Base-by-base conservation (phyloP, 1,140 invertebrate genomes). In the Dendrolimus kikuchii region DNA sequence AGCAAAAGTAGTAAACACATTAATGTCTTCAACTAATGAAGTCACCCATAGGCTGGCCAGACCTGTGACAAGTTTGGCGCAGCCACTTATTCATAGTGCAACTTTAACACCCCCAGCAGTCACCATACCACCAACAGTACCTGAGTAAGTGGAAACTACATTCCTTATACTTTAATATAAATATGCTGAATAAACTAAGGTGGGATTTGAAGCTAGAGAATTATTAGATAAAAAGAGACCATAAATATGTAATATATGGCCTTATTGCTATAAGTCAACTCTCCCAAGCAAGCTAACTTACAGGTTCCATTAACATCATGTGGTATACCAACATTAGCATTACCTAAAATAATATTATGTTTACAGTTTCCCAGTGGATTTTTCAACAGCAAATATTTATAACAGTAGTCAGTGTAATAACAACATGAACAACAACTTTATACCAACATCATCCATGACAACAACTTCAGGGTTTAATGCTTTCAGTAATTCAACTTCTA, bases 291-390 rank as follows among this genome's bases (percentile, higher is more conserved):
- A 23, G 23, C 23, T 23, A 23, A 23, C 23, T 23, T 23, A 23
- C 3, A 23, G 3, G 23, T 23, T 23, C n/a, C n/a, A n/a, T n/a
- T n/a, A n/a, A 23, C 23, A 23, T 23, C 1, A 23, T 23, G 23
- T 23, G 23, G 23, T 23, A 23, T 23, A 23, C 23, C 23, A 23
- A 23, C 23, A 23, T 23, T 23, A 23, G 1, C 23, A 23, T 23
- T 23, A 23, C 23, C 23, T 23, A 23, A 23, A 23, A 23, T 23
- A 23, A 23, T 52, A 51, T 49, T 55, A 36, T 71, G 64, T 41
- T 62, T 82, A 48, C 70, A 88, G 85, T 79, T 88, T 88, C 70
- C 85, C 83, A 64, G 87, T 88, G 60, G 84, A 88, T 66, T 88
- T 88, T 57, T 76, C 78, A n/a, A 86, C 82, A 9, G 85, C 85